Percentiles rank a stretch among this genome's conserved stretches.
Evolutionary conservation across 2,113 vertebrate genomes (phyloP).

Genomic region (Melanerpes aurifrons): DNA sequence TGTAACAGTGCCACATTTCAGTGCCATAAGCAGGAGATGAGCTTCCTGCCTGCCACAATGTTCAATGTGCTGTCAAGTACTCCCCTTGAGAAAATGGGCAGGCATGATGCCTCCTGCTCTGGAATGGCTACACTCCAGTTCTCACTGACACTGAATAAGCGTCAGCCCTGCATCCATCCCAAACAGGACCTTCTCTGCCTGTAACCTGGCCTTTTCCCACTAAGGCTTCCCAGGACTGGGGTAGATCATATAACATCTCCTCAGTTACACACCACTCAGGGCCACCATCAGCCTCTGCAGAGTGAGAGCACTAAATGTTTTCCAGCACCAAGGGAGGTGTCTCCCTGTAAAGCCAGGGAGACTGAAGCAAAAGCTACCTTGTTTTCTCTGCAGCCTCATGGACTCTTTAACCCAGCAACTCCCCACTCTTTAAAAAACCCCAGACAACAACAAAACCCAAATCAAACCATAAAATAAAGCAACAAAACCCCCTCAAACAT

Average conservation of each 20-base stretch:
- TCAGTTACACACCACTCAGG: not conserved
- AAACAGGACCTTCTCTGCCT: not conserved
- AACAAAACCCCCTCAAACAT: not conserved
- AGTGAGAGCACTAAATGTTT: not conserved
- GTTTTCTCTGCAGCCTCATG: not conserved
- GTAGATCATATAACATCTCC: not conserved
- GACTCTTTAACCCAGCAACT: not conserved
- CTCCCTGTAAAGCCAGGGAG: not conserved
- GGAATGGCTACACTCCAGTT: not conserved
- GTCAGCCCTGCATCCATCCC: not conserved
- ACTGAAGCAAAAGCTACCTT: not conserved
- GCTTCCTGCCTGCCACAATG: not conserved
- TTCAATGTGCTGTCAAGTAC: not conserved
- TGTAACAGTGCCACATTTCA: not conserved
- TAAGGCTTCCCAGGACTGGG: not conserved
- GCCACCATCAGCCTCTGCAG: not conserved
- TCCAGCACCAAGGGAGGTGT: not conserved
- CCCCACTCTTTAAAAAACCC: not conserved
- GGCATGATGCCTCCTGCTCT: not conserved
- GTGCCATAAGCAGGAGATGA: not conserved
- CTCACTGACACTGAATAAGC: not conserved
- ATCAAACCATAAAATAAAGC: not conserved
- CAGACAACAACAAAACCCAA: too few relatives aligned
- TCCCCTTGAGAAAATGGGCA: not conserved
- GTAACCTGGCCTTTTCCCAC: not conserved